Evolutionary conservation across 2,113 vertebrate genomes (phyloP), one percentile per base, ranked within the genome.

Genomic region (Peromyscus leucopus): DNA sequence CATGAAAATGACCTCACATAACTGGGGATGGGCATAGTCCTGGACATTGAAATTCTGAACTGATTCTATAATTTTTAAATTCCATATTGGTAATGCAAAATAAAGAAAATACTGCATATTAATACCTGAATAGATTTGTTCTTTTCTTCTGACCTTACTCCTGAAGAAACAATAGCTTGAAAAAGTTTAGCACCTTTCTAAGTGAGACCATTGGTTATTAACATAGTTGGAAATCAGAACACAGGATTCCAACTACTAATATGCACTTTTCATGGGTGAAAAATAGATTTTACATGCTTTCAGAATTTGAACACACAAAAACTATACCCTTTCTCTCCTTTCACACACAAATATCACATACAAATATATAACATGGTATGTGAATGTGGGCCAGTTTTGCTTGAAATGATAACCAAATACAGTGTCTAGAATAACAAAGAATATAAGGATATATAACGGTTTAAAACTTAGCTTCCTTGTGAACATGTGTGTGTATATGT

Each of bases 271-370:
- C 22, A 31, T 59, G 63, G 57, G 9, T 69, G 21, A n/a, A 92
- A 94, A 97, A 97, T 97, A 96, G 31, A 16, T 63, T 85, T 84
- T 72, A 59, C 90, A 22, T 61, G 15, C 69, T 89, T 87, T 90
- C 85, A 36, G 82, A 86, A 67, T 63, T 94, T 65, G 57, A 86
- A 80, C 86, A 28, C 48, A 78, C 76, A 61, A 90, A 90, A 93
- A 69, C 7, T 55, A 42, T 61, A 46, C 9, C n/a, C 63, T 24
- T 92, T 83, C 69, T 46, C 22, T 89, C 1, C 4, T 5, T 48
- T 88, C 33, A 48, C 24, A 26, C 11, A 67, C 55, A 93, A 79
- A 91, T 71, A 69, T 72, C 57, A 24, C 39, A 26, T 1, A 1
- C 7, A 84, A 9, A n/a, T 90, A 12, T 57, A 13, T 80, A 91